A percentile compares a stretch with the other conserved stretches of the same genome.
Evolutionary conservation across 2,113 vertebrate genomes (phyloP).

Genomic region (Andinoacara biseriatus): DNA sequence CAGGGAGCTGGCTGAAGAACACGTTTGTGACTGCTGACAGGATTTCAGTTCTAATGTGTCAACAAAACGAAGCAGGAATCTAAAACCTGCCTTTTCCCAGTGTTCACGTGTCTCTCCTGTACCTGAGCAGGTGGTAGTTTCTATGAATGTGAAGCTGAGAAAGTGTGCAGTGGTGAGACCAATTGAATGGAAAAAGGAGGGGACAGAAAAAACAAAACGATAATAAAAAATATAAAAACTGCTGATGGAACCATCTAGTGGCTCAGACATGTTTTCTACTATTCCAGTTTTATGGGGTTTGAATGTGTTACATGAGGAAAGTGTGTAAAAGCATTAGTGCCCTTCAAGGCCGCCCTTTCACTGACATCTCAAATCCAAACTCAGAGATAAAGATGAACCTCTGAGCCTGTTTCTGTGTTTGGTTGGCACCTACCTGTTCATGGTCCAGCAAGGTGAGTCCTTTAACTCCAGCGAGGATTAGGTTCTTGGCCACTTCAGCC

Average conservation of each 20-base stretch:
- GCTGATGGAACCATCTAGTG: slow-evolving; percentile 17
- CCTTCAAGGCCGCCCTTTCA: not conserved
- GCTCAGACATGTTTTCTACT: accelerated
- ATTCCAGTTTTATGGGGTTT: not conserved
- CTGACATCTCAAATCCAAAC: not conserved
- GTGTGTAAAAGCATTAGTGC: not conserved
- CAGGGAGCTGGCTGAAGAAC: not conserved
- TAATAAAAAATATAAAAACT: not conserved
- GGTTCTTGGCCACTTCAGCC: slow-evolving; percentile 94
- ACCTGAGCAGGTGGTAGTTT: not conserved
- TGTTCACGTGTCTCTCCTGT: not conserved
- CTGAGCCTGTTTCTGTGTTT: not conserved
- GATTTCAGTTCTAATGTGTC: no score
- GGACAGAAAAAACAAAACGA: no score
- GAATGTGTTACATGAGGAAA: not conserved
- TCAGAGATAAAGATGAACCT: not conserved
- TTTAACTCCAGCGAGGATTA: slow-evolving; percentile 94
- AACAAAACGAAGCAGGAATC: no score
- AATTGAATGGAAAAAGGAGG: not conserved
- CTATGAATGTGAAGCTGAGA: no score
- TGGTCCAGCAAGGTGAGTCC: slow-evolving; percentile 91
- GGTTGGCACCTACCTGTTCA: slow-evolving; percentile 80
- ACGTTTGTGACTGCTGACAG: no score
- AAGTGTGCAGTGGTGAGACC: no score
- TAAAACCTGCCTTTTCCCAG: no score